phyloP scores from a whole-genome alignment of 2,113 vertebrate species.

The Dicerorhinus sumatrensis region DNA sequence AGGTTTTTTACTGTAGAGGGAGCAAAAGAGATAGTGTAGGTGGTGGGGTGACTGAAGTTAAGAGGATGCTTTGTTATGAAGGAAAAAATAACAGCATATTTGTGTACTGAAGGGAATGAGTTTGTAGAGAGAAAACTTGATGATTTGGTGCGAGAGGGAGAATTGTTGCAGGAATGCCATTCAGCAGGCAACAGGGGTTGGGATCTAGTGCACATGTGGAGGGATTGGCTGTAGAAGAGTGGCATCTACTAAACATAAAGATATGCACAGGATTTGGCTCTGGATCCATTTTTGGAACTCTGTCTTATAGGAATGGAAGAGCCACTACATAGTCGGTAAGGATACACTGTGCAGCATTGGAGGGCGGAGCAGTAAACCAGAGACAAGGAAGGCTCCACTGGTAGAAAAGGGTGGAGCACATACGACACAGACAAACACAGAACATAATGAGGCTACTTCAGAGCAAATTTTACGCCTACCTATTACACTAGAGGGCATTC shows the following conservation, averaged over 20 bases:
- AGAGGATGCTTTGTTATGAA: neutral
- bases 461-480: neutral
- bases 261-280: neutral
- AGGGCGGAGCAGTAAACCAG: neutral
- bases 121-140: neutral
- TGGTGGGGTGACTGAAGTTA: neutral
- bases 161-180: neutral
- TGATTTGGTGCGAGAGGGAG: neutral
- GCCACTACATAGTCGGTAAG: neutral
- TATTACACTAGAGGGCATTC: neutral
- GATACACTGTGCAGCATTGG: neutral
- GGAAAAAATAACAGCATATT: neutral
- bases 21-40: neutral
- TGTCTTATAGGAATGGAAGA: neutral
- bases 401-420: neutral
- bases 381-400: neutral
- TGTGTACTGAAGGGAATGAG: neutral
- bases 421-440: neutral
- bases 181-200: neutral
- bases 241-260: neutral
- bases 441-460: neutral
- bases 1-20: neutral
- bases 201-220: too few species aligned
- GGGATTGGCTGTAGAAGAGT: neutral
- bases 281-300: neutral